These are phyloP conservation scores for Halcyon senegalensis DNA, from an alignment of 2,113 vertebrate genomes.

Conservation along the genomic window DNA sequence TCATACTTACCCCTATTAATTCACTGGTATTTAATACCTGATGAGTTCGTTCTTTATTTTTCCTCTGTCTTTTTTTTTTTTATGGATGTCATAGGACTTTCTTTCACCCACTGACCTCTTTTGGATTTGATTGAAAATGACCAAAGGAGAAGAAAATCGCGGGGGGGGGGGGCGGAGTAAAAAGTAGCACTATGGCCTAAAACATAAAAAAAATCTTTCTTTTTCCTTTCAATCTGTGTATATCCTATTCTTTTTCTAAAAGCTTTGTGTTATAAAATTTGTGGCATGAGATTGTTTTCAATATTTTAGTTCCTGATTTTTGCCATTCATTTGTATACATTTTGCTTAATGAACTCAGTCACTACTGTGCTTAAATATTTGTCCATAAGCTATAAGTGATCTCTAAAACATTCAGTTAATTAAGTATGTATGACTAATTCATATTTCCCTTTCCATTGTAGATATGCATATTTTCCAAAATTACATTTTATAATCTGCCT, in stretches of 20 bases:
- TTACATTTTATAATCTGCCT: background rate
- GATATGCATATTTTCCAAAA: background rate
- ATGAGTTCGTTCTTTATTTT: background rate
- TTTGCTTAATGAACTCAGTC: background rate
- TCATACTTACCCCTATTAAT: background rate
- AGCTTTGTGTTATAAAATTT: background rate
- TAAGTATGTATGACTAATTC: background rate
- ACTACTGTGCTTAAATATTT: background rate
- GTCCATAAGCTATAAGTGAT: background rate
- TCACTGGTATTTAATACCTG: background rate
- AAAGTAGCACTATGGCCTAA: background rate
- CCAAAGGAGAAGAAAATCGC: background rate
- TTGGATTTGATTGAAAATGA: background rate
- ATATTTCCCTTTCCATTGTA: background rate
- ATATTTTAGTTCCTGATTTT: background rate
- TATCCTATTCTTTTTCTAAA: background rate
- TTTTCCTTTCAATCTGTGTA: background rate
- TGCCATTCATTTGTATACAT: background rate
- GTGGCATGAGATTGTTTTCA: background rate
- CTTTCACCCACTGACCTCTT: background rate
- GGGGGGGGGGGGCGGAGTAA: background rate
- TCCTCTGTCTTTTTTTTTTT: background rate
- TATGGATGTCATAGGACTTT: background rate
- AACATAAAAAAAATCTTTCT: background rate
- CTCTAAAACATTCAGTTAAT: background rate